Base-by-base conservation (phyloP, 2,888 invertebrate species). In the Mystacides longicornis region DNA sequence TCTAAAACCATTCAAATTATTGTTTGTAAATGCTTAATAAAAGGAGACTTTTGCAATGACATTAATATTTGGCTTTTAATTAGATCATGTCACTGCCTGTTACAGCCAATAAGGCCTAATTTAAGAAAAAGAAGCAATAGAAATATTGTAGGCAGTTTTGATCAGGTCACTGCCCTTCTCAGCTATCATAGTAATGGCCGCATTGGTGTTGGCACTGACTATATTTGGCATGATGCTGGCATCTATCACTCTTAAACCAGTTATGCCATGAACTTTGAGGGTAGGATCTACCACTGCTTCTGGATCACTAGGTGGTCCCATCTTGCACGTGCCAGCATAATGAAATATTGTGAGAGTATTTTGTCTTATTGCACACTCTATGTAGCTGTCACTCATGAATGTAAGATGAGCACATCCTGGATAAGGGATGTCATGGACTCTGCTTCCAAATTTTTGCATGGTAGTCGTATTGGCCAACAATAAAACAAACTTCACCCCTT, bases 161-260 rank as follows among this genome's bases (percentile, higher is more conserved):
- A 89, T 85, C 74, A 88, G 79, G 69, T 91, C 89, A 1, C 87
- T 80, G 0, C 81, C 87, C 63, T 88, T 89, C 66, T 93, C 92
- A 0, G 82, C 92, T 53, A 92, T 89, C 91, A 92, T 92, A 16
- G 91, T 85, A 0, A 83, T 81, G 0, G 90, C 87, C 0, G 87
- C 91, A 67, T 91, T 91, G 0, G 89, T 89, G 68, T 92, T 92
- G 3, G 86, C 88, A 64, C 86, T 88, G 0, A 85, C 77, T 48
- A 86, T 79, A 2, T 68, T 74, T 0, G 89, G 90, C 88, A 91
- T 90, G 43, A 91, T 79, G 52, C 88, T 87, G 0, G 86, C 88
- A 67, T 89, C 89, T 0, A 82, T 80, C 0, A 89, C 85, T 43
- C 89, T 73, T 1, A 89, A 70, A 11, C 81, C 80, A 16, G 73